Conservation (phyloP, 1,140 invertebrate species). For the Adoxophyes honmai region DNA sequence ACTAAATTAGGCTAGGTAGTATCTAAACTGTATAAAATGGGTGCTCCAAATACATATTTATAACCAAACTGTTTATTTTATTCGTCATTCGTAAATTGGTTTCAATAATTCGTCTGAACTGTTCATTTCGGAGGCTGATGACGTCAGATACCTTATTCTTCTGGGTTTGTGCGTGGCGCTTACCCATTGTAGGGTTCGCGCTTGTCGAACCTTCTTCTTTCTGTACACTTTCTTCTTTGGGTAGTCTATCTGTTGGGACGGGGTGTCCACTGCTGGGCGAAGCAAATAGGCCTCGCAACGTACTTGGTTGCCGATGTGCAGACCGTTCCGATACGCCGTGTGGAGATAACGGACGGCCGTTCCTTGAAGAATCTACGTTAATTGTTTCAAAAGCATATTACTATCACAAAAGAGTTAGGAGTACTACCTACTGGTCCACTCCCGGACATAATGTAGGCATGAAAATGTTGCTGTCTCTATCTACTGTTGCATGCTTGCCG, state of each 20-base stretch:
- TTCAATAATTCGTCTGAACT: constrained; percentile 62
- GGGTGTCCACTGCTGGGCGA: constrained; percentile 45
- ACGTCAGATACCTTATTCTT: constrained; percentile 27
- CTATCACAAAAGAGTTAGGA: too few relatives aligned
- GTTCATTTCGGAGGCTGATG: constrained; percentile 44
- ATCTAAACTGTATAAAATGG: constrained; percentile 3
- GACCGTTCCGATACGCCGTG: constrained; percentile 59
- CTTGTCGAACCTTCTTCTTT: constrained; percentile 41
- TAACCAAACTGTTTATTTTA: constrained; percentile 13
- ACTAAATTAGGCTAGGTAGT: background rate
- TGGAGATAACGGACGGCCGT: constrained; percentile 58
- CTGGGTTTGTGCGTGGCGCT: constrained; percentile 35
- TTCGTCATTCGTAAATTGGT: constrained; percentile 52
- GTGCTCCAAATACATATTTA: constrained; percentile 18
- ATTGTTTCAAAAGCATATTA: too few relatives aligned
- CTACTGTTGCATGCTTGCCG: too few relatives aligned
- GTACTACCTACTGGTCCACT: too few relatives aligned
- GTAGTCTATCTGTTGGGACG: constrained; percentile 19
- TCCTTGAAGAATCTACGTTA: constrained; percentile 50
- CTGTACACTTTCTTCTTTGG: constrained; percentile 38
- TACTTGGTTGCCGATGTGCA: constrained; percentile 53
- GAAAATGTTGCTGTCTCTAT: too few relatives aligned
- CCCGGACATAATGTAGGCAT: too few relatives aligned
- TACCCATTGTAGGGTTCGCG: constrained; percentile 57
- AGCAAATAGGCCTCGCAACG: constrained; percentile 54